These are phyloP conservation scores for Anastatus disparis DNA, from an alignment of 1,140 invertebrate genomes.

Conservation along the genomic window DNA sequence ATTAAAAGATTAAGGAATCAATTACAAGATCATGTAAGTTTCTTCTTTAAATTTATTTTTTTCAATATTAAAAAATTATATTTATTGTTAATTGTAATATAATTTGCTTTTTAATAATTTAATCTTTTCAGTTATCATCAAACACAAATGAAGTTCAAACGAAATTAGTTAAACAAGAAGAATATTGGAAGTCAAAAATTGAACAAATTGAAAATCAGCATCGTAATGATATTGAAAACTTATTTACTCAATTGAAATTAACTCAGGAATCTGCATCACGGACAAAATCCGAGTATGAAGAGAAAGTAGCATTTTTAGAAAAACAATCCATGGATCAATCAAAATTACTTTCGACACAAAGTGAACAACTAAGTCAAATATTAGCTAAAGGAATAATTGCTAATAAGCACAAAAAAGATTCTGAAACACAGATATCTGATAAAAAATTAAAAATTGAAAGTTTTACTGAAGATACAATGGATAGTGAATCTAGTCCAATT, in stretches of 20 bases:
- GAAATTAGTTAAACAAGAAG: slow-evolving; percentile 61
- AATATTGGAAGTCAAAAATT: slow-evolving; percentile 61
- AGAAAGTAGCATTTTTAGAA: slow-evolving; percentile 59
- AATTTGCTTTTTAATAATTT: too few relatives aligned
- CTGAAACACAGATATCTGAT: neutral
- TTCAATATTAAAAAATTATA: neutral
- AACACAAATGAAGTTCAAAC: slow-evolving; percentile 59
- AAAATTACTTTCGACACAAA: slow-evolving; percentile 54
- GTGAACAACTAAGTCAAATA: slow-evolving; percentile 58
- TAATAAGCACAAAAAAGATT: slow-evolving; percentile 34
- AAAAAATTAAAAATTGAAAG: neutral
- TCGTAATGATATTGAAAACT: slow-evolving; percentile 57
- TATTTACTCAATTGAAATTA: slow-evolving; percentile 57
- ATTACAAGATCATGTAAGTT: slow-evolving; percentile 49
- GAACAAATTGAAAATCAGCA: slow-evolving; percentile 61
- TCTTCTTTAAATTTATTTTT: slow-evolving; percentile 9
- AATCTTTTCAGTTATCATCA: slow-evolving; percentile 45
- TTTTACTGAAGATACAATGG: neutral
- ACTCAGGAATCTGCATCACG: slow-evolving; percentile 54
- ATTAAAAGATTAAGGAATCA: slow-evolving; percentile 56
- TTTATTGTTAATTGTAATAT: neutral
- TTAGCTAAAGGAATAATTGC: slow-evolving; percentile 48
- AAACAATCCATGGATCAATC: slow-evolving; percentile 55
- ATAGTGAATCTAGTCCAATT: slow-evolving; percentile 1
- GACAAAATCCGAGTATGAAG: slow-evolving; percentile 58